Percentiles rank a stretch among this genome's conserved stretches.
phyloP scores from a whole-genome alignment of 2,888 invertebrate genomes.

The Empis stercorea region DNA sequence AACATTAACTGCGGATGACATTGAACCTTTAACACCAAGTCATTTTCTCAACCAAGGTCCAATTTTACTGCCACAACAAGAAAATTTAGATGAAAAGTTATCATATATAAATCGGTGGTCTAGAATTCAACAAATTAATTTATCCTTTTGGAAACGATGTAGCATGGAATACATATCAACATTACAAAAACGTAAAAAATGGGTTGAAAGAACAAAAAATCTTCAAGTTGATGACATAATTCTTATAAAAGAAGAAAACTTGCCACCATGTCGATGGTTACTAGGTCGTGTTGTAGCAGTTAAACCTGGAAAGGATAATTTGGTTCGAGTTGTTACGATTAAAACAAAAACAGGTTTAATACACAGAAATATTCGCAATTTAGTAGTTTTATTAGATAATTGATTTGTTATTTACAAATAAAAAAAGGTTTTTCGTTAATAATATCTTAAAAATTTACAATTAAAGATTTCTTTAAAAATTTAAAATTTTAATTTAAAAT shows the following conservation, averaged over 20 bases:
- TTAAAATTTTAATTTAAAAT: no score
- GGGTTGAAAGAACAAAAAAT: slow-evolving; percentile 4
- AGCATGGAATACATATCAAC: slow-evolving; percentile 8
- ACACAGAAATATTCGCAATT: neutral
- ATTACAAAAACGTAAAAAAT: slow-evolving; percentile 10
- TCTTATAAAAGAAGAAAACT: slow-evolving; percentile 9
- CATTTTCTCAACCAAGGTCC: neutral
- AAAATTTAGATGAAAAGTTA: neutral
- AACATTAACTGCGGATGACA: slow-evolving; percentile 9
- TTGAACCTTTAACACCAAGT: slow-evolving; percentile 1
- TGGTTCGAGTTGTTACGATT: slow-evolving; percentile 12
- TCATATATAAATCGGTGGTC: neutral
- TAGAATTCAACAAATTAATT: slow-evolving; percentile 6
- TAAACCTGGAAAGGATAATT: slow-evolving; percentile 18
- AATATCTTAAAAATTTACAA: no score
- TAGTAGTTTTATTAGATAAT: no score
- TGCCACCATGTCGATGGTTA: slow-evolving; percentile 16
- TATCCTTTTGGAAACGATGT: slow-evolving; percentile 12
- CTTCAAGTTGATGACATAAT: slow-evolving; percentile 7
- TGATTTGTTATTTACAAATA: no score
- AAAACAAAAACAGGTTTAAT: slow-evolving; percentile 1
- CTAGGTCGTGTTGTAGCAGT: slow-evolving; percentile 15
- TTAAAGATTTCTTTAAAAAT: no score
- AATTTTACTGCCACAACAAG: neutral
- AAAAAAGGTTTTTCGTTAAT: no score